phyloP scores from a whole-genome alignment of 23 tunicate species.

The Oikopleura dioica region DNA sequence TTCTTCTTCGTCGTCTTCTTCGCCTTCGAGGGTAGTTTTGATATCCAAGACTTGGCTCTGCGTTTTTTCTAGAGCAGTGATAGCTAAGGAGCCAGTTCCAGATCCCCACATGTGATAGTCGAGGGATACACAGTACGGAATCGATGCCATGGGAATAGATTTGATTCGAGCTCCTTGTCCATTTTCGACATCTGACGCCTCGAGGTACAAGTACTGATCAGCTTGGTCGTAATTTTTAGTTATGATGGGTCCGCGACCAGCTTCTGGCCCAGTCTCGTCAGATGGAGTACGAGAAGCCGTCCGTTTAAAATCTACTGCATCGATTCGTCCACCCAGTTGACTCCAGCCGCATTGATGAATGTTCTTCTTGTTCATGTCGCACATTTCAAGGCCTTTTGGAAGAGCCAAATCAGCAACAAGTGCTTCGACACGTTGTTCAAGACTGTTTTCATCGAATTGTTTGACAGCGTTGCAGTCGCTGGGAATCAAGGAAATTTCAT shows the following conservation, averaged over 20 bases:
- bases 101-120: constrained; percentile 73
- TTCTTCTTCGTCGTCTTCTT: not conserved
- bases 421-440: not conserved
- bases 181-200: not conserved
- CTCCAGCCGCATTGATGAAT: not conserved
- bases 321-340: not conserved
- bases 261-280: not conserved
- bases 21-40: not conserved
- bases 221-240: not conserved
- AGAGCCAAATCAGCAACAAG: not conserved
- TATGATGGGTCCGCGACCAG: not conserved
- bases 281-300: not conserved
- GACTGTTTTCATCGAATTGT: not conserved
- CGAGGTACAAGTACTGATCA: not conserved
- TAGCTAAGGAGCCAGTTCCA: constrained; percentile 29
- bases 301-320: not conserved
- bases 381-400: not conserved
- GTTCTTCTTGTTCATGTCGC: not conserved
- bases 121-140: constrained; percentile 41
- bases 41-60: not conserved
- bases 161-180: not conserved
- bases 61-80: constrained; percentile 10
- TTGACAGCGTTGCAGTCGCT: not conserved
- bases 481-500: constrained; percentile 25
- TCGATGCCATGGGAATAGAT: not conserved